Evolutionary conservation across 2,113 vertebrate genomes (phyloP).

Genomic region (Glaucomys volans): DNA sequence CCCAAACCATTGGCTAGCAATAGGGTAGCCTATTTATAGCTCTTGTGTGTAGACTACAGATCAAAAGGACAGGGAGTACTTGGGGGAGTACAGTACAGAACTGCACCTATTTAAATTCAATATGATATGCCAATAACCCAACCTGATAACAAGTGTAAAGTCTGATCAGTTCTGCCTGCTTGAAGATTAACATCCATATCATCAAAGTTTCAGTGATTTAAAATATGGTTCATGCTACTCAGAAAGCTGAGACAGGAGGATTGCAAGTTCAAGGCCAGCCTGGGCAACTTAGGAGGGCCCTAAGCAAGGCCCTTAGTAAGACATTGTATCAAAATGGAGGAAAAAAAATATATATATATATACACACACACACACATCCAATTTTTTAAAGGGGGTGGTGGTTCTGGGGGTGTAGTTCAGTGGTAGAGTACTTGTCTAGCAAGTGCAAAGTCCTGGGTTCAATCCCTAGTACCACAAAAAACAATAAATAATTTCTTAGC

Average conservation of each 20-base stretch:
- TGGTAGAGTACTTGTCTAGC: background rate
- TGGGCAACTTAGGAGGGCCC: no score
- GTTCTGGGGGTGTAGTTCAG: background rate
- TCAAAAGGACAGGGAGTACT: background rate
- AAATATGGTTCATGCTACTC: background rate
- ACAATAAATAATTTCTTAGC: background rate
- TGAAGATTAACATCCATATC: background rate
- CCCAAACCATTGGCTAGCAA: background rate
- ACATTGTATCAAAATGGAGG: background rate
- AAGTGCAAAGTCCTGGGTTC: background rate
- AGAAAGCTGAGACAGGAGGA: background rate
- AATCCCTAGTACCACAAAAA: background rate
- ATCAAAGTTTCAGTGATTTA: constrained; percentile 5
- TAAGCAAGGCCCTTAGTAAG: background rate
- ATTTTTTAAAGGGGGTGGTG: no score
- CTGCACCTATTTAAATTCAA: background rate
- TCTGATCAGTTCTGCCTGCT: background rate
- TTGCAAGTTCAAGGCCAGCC: background rate
- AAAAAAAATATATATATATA: no score
- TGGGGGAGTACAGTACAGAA: background rate
- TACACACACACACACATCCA: no score
- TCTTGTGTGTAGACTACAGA: background rate
- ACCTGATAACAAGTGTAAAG: background rate
- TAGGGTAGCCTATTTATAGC: background rate
- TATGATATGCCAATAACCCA: background rate